Base-by-base conservation (phyloP, 2,113 vertebrate species). In the Puntigrus tetrazona region DNA sequence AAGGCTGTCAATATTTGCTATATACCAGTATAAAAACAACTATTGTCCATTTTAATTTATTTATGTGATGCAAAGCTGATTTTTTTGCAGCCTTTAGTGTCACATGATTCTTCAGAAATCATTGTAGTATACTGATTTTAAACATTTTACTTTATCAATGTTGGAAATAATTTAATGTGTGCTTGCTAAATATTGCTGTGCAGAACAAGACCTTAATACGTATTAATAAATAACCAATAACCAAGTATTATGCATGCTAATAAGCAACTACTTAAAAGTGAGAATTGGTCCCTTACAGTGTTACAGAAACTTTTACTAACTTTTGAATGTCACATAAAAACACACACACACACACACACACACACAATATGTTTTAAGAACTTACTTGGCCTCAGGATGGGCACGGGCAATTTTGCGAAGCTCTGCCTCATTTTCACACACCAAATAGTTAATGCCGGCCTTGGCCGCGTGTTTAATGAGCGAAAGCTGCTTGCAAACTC, bases 381-480 rank as follows among this genome's bases (percentile, higher is more conserved):
- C 96, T 95, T 94, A 99, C 98, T 96, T 97, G 70, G 97, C 97
- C 85, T 93, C 93, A 47, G 95, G 95, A 88, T 99, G 96, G 77
- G 95, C 94, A 20, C 97, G 96, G 89, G 96, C 94, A 87, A 99
- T 97, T 93, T 99, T 99, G 91, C 96, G 95, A 92, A 99, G 90
- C 91, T 99, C 98, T 1, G 91, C 92, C 87, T 97, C 97, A 84
- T 87, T 98, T 90, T 99, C 98, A 85, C 97, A 99, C 82, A 96
- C 95, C 91, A 99, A 94, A 90, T 96, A 91, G 87, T 95, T 95
- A 87, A 99, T 91, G 90, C 97, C 96, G 90, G 95, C 94, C 92
- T 97, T 98, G 0, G 97, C 97, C 72, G 98, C 98, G 47, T 97
- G 94, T 91, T 97, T 99, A 87, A 99, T 95, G 90, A 97, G 96